phyloP scores from a whole-genome alignment of 2,797 vertebrate genomes.

The Nannoperca obscura region DNA sequence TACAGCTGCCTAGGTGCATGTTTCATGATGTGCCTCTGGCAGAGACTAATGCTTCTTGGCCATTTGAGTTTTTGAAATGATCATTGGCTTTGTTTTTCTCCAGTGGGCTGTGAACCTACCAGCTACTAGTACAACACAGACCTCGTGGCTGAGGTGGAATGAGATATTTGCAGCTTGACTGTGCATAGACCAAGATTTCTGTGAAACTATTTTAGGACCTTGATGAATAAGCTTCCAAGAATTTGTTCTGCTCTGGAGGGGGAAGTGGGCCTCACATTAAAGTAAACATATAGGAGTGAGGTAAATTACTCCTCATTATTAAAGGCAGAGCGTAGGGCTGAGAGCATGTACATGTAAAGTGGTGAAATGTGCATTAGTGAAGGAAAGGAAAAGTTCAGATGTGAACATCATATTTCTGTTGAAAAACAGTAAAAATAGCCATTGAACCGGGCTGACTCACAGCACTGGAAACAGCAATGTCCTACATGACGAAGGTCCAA shows the following conservation, averaged over 20 bases:
- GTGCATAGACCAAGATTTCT: neutral
- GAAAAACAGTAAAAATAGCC: slow-evolving; percentile 26
- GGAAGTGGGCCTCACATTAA: neutral
- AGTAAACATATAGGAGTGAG: neutral
- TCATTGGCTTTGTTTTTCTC: slow-evolving; percentile 4
- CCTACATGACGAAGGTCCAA: slow-evolving; percentile 3
- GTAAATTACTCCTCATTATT: neutral
- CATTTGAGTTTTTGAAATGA: neutral
- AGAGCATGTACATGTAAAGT: neutral
- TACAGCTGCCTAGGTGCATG: neutral
- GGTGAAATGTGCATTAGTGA: neutral
- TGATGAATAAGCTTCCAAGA: slow-evolving; percentile 5
- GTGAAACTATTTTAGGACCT: slow-evolving; percentile 1
- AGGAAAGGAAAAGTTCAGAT: slow-evolving; percentile 6
- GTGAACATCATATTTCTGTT: slow-evolving; percentile 4
- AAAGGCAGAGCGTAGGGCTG: neutral
- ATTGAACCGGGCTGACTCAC: slow-evolving; percentile 42
- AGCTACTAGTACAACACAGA: neutral
- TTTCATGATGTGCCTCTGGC: neutral
- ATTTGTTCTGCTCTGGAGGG: neutral
- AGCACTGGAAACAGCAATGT: slow-evolving; percentile 22
- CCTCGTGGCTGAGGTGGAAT: neutral
- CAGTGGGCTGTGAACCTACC: neutral
- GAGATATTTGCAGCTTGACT: slow-evolving; percentile 20
- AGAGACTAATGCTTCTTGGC: neutral